Conservation (phyloP, 2,797 vertebrate species). For the Darevskia mixta region DNA sequence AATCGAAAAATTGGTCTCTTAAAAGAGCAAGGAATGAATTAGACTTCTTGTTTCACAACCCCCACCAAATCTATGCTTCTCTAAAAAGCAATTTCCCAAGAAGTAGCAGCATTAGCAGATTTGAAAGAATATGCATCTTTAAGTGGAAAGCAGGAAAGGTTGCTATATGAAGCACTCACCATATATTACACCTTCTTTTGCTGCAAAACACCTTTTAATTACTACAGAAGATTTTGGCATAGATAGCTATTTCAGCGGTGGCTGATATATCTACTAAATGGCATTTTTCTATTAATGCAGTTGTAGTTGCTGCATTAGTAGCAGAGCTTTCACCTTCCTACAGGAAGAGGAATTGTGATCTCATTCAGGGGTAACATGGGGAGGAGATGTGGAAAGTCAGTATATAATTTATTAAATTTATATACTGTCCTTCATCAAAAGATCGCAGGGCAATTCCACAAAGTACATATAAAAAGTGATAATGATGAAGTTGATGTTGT, state of each 20-base stretch:
- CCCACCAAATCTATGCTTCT: background rate
- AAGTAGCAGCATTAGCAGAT: background rate
- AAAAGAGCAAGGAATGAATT: slow-evolving; percentile 2
- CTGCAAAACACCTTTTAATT: slow-evolving; percentile 31
- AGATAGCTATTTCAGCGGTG: slow-evolving; percentile 58
- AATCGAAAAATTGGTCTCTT: background rate
- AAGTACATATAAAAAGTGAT: too few species aligned
- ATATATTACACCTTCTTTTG: slow-evolving; percentile 23
- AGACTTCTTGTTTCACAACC: background rate
- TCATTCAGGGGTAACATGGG: background rate
- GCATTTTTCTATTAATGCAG: slow-evolving; percentile 56
- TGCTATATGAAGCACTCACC: background rate
- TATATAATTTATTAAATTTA: too few species aligned
- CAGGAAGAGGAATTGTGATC: rapidly evolving
- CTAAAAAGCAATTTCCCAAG: slow-evolving; percentile 13
- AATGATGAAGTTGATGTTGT: too few species aligned
- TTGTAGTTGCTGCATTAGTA: slow-evolving; percentile 61
- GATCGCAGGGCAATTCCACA: too few species aligned
- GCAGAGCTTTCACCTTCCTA: slow-evolving; percentile 40
- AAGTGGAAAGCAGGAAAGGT: slow-evolving; percentile 20
- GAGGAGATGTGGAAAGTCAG: too few species aligned
- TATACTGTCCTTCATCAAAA: too few species aligned
- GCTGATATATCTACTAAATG: slow-evolving; percentile 54
- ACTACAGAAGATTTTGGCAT: slow-evolving; percentile 48
- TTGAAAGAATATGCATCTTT: slow-evolving; percentile 2